phyloP scores from a whole-genome alignment of 2,113 vertebrate species.

The Engystomops pustulosus region DNA sequence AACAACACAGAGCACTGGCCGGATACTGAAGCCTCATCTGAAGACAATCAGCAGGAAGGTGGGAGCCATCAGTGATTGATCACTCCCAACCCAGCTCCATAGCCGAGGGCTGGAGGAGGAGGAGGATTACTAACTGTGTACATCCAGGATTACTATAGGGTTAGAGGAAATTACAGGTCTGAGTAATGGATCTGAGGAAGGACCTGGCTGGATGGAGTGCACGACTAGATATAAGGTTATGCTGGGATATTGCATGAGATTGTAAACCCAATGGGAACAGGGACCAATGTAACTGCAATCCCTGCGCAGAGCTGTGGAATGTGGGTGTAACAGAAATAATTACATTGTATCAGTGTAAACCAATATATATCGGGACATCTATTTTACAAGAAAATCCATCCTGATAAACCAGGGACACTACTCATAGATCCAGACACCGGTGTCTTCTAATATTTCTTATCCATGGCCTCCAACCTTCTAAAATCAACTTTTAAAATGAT shows the following conservation, averaged over 20 bases:
- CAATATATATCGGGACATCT: too few relatives aligned
- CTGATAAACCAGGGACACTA: too few relatives aligned
- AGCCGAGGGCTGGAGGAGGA: not conserved
- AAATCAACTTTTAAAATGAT: too few relatives aligned
- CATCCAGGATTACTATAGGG: not conserved
- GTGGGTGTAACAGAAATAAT: too few relatives aligned
- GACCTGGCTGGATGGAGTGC: not conserved
- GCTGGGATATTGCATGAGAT: not conserved
- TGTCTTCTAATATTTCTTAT: too few relatives aligned
- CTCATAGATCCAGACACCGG: too few relatives aligned
- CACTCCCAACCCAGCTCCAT: not conserved
- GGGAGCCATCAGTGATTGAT: not conserved
- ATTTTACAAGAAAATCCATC: too few relatives aligned
- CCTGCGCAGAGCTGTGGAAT: too few relatives aligned
- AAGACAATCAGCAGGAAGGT: not conserved
- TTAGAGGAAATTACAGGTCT: not conserved
- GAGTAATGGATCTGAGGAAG: not conserved
- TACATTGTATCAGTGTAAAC: too few relatives aligned
- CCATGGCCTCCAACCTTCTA: too few relatives aligned
- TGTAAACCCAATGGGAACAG: not conserved
- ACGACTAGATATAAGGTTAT: not conserved
- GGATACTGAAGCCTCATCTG: not conserved
- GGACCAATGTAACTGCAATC: too few relatives aligned
- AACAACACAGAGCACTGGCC: not conserved
- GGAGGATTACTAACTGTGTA: not conserved